Percentiles rank a stretch among this genome's conserved stretches.
Conservation (phyloP, 2,797 vertebrate genomes). For the Pangasius macronema region DNA sequence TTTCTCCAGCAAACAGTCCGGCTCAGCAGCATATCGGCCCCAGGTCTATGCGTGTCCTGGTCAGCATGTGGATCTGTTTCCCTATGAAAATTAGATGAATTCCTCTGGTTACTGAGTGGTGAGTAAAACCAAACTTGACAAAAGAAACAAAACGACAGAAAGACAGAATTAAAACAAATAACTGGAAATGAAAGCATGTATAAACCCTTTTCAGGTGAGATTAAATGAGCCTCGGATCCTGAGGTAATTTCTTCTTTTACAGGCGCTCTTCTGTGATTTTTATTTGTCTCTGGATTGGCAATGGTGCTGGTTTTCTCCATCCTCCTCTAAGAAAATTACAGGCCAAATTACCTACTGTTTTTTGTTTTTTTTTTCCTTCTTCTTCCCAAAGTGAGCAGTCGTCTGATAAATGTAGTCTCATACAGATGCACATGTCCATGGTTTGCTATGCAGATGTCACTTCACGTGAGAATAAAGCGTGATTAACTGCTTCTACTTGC, state of each 20-base stretch:
- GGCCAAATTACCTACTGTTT: background rate
- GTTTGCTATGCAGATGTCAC: background rate
- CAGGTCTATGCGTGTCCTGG: background rate
- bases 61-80: background rate
- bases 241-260: background rate
- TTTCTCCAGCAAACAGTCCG: background rate
- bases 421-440: background rate
- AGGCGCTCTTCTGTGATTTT: background rate
- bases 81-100: background rate
- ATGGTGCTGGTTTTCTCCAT: background rate
- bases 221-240: too few species aligned
- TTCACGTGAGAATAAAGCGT: background rate
- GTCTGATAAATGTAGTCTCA: background rate
- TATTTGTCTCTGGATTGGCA: background rate
- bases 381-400: background rate
- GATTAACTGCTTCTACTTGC: background rate
- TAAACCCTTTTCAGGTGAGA: too few species aligned
- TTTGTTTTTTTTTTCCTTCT: too few species aligned
- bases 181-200: background rate
- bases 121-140: background rate
- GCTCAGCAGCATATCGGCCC: background rate
- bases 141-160: too few species aligned
- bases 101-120: background rate
- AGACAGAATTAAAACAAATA: background rate
- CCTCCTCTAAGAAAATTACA: background rate